Percentiles rank a stretch among this genome's conserved stretches.
These are phyloP conservation scores for Myotis lucifugus DNA, from an alignment of 2,113 vertebrate genomes.

Conservation along the genomic window DNA sequence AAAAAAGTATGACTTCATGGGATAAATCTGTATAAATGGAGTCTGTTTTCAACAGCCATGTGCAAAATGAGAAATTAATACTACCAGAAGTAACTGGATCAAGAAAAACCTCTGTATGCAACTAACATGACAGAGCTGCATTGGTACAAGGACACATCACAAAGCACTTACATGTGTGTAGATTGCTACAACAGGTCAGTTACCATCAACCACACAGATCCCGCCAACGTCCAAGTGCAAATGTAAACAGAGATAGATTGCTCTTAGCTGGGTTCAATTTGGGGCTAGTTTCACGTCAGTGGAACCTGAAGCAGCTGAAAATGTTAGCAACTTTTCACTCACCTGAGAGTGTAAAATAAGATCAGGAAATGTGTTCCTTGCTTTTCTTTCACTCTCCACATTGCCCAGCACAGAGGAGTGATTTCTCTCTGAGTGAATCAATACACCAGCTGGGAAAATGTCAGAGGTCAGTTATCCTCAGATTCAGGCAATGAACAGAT, in stretches of 20 bases:
- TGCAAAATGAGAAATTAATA: not conserved
- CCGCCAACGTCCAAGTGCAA: not conserved
- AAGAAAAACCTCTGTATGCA: not conserved
- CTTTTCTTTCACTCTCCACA: not conserved
- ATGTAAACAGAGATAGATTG: not conserved
- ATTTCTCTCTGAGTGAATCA: conserved; percentile 16
- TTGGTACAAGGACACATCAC: not conserved
- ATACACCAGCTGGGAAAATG: conserved; percentile 3
- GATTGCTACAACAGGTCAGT: not conserved
- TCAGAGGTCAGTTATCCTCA: not conserved
- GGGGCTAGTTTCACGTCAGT: not conserved
- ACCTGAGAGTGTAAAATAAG: not conserved
- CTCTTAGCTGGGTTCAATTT: not conserved
- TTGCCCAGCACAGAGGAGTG: not conserved
- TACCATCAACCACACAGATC: not conserved
- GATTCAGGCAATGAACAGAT: not conserved
- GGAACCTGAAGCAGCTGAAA: not conserved
- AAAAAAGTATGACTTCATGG: conserved; percentile 7
- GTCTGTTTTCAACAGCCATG: not conserved
- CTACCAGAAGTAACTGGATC: not conserved
- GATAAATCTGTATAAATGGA: not conserved
- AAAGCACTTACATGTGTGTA: not conserved
- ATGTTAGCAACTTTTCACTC: conserved; percentile 12
- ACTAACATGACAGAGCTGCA: not conserved
- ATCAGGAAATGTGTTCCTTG: not conserved